Evolutionary conservation across 2,888 invertebrate genomes (phyloP), one percentile per base, ranked within the genome.

Genomic region (Apodemia hepburni): DNA sequence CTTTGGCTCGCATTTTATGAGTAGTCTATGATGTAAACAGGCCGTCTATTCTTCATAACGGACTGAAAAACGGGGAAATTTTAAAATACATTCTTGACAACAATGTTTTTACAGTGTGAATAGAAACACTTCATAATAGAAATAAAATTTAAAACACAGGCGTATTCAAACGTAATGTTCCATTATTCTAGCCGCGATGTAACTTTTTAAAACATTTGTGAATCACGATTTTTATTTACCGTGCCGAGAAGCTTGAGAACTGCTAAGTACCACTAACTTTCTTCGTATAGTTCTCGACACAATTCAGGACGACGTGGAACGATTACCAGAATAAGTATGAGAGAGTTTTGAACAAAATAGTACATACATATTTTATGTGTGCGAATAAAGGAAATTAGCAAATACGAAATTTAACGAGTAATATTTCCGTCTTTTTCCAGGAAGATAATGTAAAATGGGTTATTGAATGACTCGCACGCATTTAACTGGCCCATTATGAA

Each of bases 201-300:
- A 58, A 62, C 58, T 62, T 62, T 54, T 61, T 49, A 58, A 62
- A 62, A 58, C 62, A 58, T 62, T 62, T 47, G 18, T 18, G 57
- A 62, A 62, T 62, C 62, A 62, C 58, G 58, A 58, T 62, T 62
- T 61, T 58, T 62, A 62, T 62, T 62, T 62, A 62, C 58, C 17
- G 57, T 61, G 38, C 57, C 57, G 22, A 62, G 58, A 59, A 58
- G 47, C 47, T 45, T 4, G 45, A 49, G 62, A 62, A 62, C 47
- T 45, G 62, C n/a, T 58, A 67, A 64, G 64, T 61, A 61, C 59
- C 18, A 8, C 51, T 66, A 66, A 64, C 65, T 66, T 65, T 61
- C 63, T 66, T 67, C 61, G 45, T 59, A 42, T 60, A 62, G 64
- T 65, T 68, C 58, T 54, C 51, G 62, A 60, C 47, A 60, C 60